Conservation (phyloP, 1,140 invertebrate genomes). For the Eupristina koningsbergeri region DNA sequence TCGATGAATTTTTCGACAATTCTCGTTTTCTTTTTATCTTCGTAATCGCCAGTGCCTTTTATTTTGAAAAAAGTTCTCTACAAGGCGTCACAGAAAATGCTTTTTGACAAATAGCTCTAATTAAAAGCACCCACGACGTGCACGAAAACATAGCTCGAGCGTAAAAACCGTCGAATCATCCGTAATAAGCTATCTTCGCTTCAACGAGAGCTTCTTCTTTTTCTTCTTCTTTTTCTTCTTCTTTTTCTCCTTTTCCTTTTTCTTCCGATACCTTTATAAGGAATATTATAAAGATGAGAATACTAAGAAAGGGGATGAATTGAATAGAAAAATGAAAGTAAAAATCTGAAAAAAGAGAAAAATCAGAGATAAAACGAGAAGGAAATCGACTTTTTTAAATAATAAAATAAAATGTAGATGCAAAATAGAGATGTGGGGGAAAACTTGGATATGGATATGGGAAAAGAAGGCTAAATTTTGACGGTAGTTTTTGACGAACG, state of each 20-base stretch:
- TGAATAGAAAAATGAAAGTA: not conserved
- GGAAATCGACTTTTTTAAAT: conserved; percentile 44
- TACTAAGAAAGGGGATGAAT: not conserved
- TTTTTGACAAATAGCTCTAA: conserved; percentile 50
- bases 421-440: not conserved
- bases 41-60: not conserved
- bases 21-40: not conserved
- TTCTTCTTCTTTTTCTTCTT: conserved; percentile 17
- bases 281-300: not conserved
- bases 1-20: conserved; percentile 45
- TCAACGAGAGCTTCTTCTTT: not conserved
- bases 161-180: conserved; percentile 44
- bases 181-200: conserved; percentile 37
- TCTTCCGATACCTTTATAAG: not conserved
- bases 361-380: not conserved
- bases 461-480: conserved; percentile 29
- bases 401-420: conserved; percentile 40
- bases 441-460: conserved; percentile 4
- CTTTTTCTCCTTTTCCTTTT: too few species aligned
- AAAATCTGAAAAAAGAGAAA: not conserved
- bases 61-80: not conserved
- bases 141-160: not conserved
- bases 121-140: conserved; percentile 37
- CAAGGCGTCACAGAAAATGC: not conserved
- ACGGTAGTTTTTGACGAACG: not conserved